phyloP scores from a whole-genome alignment of 2,888 invertebrate species.

The Sympetrum striolatum region DNA sequence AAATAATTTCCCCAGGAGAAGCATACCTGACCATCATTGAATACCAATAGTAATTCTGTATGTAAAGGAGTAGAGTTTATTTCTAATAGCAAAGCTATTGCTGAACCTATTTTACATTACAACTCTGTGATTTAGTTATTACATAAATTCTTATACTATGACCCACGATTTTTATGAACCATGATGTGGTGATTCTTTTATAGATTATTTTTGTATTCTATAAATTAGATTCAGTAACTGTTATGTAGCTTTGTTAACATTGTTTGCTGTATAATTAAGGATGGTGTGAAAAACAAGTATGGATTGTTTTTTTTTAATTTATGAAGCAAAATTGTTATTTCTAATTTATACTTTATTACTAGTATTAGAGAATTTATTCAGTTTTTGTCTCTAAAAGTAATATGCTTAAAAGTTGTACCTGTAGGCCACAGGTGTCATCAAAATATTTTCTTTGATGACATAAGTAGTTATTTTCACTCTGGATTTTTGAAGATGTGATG shows the following conservation, averaged over 20 bases:
- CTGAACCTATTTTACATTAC: background rate
- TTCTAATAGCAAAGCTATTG: background rate
- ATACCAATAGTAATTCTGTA: background rate
- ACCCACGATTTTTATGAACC: background rate
- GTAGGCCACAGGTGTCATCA: no score
- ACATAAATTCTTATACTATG: background rate
- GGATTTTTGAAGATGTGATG: no score
- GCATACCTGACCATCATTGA: background rate
- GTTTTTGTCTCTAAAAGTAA: no score
- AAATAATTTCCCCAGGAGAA: background rate
- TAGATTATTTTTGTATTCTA: background rate
- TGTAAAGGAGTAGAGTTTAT: background rate
- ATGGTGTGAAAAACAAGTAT: no score
- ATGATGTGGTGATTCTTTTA: background rate
- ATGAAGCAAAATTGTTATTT: no score
- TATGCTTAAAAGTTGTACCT: no score
- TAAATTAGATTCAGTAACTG: background rate
- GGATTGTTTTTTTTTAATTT: no score
- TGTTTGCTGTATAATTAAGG: background rate
- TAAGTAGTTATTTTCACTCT: no score
- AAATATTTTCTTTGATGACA: no score
- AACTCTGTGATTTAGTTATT: slow-evolving; percentile 32
- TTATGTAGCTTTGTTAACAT: slow-evolving; percentile 21
- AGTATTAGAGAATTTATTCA: no score
- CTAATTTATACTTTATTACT: no score